Base-by-base conservation (phyloP, 2,888 invertebrate genomes). In the Caenorhabditis afra region DNA sequence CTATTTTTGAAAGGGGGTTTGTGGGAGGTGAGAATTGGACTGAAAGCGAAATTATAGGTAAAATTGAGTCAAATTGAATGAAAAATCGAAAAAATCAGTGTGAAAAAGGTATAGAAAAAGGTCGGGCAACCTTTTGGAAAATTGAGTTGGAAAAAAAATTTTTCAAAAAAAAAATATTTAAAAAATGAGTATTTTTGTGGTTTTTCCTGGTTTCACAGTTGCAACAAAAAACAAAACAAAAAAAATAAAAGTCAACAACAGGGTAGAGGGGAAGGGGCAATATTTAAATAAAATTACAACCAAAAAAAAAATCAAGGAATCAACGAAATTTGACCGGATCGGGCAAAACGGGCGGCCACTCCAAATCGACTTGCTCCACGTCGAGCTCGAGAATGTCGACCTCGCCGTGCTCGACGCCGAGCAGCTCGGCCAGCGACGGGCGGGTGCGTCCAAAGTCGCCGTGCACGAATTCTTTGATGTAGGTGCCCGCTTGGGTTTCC, bases 391-490 rank as follows among this genome's bases (percentile, higher is more conserved):
- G 92, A 85, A 99, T 95, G 91, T 98, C 98, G 7, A 95, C 78
- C 64, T 86, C 86, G 52, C 86, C 86, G 47, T 84, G 79, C 35
- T 93, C 92, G 35, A 92, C 91, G 0, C 93, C 93, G 44, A 96
- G 91, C 49, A 95, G 91, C 20, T 93, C 92, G 0, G 93, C 91
- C 0, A 90, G 58, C 1, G 87, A 89, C 22, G 98, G 98, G 11
- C 90, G 91, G 0, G 96, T 96, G 84, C 98, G 93, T 1, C 95
- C 95, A 90, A 97, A 94, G 92, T 99, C 98, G 3, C 97, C 96
- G 91, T 98, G 96, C 20, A 95, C 95, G 92, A 98, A 95, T 92
- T 99, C 98, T 91, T 99, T 99, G 0, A 99, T 94, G 91, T 99
- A 99, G 1, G 90, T 90, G 16, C 90, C 90, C 14, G 90, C 90